Conservation (phyloP, 1,140 invertebrate species). For the Homarus americanus region DNA sequence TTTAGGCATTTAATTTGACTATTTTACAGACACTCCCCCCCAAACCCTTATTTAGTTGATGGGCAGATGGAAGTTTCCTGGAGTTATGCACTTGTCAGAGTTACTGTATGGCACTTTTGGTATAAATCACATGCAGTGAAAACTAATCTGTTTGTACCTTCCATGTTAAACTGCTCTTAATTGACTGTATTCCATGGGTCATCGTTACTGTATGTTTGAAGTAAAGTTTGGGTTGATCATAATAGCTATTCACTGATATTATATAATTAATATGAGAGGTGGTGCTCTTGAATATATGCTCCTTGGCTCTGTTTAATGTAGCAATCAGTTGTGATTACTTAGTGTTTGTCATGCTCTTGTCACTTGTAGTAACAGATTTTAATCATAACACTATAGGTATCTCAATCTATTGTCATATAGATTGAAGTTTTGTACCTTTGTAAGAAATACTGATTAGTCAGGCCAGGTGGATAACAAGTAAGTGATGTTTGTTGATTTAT, state of each 20-base stretch:
- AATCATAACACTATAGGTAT: background rate
- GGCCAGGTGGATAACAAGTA: background rate
- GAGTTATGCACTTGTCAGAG: background rate
- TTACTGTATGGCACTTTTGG: background rate
- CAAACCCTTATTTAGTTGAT: too few relatives aligned
- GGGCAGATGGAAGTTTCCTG: too few relatives aligned
- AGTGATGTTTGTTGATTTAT: background rate
- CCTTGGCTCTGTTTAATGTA: background rate
- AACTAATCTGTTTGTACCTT: background rate
- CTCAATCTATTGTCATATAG: background rate
- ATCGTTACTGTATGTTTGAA: background rate
- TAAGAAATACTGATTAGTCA: background rate
- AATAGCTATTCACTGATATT: background rate
- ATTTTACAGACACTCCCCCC: too few relatives aligned
- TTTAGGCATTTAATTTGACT: too few relatives aligned
- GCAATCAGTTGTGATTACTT: background rate
- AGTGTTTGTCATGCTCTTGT: background rate
- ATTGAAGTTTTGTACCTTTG: background rate
- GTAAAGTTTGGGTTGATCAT: background rate
- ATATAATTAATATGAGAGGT: background rate
- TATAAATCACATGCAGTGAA: background rate
- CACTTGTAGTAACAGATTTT: background rate
- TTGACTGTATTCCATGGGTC: background rate
- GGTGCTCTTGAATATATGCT: background rate
- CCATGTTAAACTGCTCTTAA: background rate